These are phyloP conservation scores for Oreochromis niloticus DNA, from an alignment of 2,113 vertebrate species.

Conservation along the genomic window DNA sequence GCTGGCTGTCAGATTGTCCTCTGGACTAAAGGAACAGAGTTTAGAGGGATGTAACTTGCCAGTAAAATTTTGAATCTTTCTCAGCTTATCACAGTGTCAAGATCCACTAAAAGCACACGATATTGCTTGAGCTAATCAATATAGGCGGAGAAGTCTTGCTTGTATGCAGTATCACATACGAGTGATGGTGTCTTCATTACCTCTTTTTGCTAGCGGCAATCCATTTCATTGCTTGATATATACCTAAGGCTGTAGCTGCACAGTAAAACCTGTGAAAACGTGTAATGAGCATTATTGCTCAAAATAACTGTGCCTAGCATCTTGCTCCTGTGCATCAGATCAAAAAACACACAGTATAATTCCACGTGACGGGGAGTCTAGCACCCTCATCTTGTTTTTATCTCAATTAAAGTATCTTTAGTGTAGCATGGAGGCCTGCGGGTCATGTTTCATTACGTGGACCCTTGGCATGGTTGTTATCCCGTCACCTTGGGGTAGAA, in stretches of 20 bases:
- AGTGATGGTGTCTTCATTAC: conserved; percentile 44
- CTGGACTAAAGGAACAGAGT: conserved; percentile 58
- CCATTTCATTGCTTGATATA: conserved; percentile 23
- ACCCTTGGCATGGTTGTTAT: conserved; percentile 64
- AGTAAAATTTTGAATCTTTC: conserved; percentile 36
- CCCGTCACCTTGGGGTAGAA: conserved; percentile 63
- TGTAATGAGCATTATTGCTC: conserved; percentile 38
- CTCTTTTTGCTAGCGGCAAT: conserved; percentile 15
- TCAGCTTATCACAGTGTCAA: conserved; percentile 17
- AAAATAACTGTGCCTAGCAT: conserved; percentile 30
- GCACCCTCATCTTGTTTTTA: conserved; percentile 49
- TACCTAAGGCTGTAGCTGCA: conserved; percentile 23
- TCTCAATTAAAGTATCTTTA: conserved; percentile 65
- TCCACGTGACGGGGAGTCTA: conserved; percentile 47
- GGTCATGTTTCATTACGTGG: conserved; percentile 53
- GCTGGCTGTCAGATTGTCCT: conserved; percentile 70
- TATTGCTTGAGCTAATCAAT: conserved; percentile 30
- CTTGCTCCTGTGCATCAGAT: conserved; percentile 34
- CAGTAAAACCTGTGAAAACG: conserved; percentile 20
- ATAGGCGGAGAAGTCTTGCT: conserved; percentile 17
- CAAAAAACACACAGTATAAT: conserved; percentile 57
- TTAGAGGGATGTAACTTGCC: conserved; percentile 52
- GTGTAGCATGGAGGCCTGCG: conserved; percentile 38
- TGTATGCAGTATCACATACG: conserved; percentile 14
- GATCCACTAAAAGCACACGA: conserved; percentile 1